Evolutionary conservation across 2,888 invertebrate genomes (phyloP).

Genomic region (Clepsis dumicolana): DNA sequence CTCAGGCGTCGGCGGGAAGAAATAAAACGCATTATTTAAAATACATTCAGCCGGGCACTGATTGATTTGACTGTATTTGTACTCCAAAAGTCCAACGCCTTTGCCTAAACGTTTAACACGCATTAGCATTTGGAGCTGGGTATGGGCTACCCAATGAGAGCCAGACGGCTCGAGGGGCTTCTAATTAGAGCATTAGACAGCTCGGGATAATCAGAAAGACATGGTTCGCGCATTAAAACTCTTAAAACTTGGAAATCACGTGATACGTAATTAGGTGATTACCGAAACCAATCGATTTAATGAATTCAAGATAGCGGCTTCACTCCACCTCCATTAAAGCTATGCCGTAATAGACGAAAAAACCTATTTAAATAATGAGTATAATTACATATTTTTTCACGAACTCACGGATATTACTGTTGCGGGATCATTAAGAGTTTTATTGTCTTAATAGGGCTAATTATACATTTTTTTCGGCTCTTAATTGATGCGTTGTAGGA

Average conservation of each 20-base stretch:
- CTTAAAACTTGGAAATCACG: constrained; percentile 76
- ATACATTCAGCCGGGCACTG: constrained; percentile 18
- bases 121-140: constrained; percentile 59
- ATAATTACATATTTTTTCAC: constrained; percentile 85
- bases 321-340: constrained; percentile 79
- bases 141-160: constrained; percentile 43
- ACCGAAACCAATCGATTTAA: constrained; percentile 86
- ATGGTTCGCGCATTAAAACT: constrained; percentile 84
- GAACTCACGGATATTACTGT: constrained; percentile 83
- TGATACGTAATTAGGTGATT: constrained; percentile 83
- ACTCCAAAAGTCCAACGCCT: constrained; percentile 19
- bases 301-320: constrained; percentile 81
- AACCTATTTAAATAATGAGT: constrained; percentile 86
- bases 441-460: constrained; percentile 86
- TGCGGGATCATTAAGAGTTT: constrained; percentile 86
- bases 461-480: constrained; percentile 85
- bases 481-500: constrained; percentile 84
- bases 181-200: constrained; percentile 76
- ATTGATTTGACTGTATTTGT: constrained; percentile 34
- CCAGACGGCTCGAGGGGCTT: constrained; percentile 52
- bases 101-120: constrained; percentile 53
- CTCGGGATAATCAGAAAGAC: constrained; percentile 80
- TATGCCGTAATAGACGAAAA: constrained; percentile 80
- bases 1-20: constrained; percentile 6
- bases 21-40: constrained; percentile 29